Evolutionary conservation across 2,113 vertebrate species (phyloP), one percentile per base, ranked within the genome.

Genomic region (Dendropsophus ebraccatus): DNA sequence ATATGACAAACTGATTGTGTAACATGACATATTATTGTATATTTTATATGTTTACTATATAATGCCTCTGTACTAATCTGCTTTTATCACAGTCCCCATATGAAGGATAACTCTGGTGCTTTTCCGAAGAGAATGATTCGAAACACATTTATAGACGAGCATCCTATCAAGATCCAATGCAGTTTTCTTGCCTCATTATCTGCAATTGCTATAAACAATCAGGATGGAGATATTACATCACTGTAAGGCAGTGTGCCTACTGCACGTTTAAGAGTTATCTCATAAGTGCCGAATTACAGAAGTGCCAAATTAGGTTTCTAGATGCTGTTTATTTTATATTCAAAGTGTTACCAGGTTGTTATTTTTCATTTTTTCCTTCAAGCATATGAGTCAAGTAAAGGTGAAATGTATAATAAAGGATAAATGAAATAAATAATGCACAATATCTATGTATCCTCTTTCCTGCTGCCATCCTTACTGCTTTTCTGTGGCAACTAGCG

Each of bases 201-300:
- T 54, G 37, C 30, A 79, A 56, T 58, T 23, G 21, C 76, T 23
- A 58, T 79, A 58, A 77, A 79, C 76, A 56, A 58, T n/a, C 52
- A 58, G n/a, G 52, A 79, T 56, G 21, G 30, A 5, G 41, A 37
- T 56, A 35, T 37, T 78, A 35, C 52, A 56, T 37, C 9, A 23
- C 50, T 21, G 50, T 78, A 78, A 78, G 56, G 52, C 76, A 37
- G 32, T 35, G 52, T n/a, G 28, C 30, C 50, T 78, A 23, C 37
- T 32, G 6, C 52, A 37, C 30, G 37, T 78, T 37, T 78, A 56
- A 78, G 52, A 78, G 16, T 35, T 56, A 56, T 54, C 75, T 56
- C 11, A 30, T 54, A 52, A 77, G 30, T 21, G 7, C 32, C 9
- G 17, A 37, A 58, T 77, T 54, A 54, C 12, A 74, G 54, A 52